Evolutionary conservation across 92 coral and sea anemone genomes (phyloP).

Genomic region (Heteractis magnifica): DNA sequence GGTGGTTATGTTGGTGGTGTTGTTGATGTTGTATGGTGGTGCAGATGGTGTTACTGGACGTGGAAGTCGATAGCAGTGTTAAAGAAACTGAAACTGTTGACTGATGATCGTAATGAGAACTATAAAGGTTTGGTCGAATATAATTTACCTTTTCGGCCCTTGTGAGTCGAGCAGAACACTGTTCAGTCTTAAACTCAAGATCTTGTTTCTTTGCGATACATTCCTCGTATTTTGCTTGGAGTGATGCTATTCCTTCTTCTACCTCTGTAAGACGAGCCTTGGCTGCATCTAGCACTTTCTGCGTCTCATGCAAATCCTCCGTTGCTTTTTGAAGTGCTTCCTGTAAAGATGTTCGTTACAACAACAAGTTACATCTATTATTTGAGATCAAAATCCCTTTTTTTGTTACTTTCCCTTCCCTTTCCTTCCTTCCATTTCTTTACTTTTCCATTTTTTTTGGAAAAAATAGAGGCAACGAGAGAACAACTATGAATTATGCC

Average conservation of each 20-base stretch:
- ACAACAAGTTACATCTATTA: neutral
- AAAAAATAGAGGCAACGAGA: no score
- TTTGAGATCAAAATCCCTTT: neutral
- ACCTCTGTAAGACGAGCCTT: conserved; percentile 90
- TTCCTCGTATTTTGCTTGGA: conserved; percentile 96
- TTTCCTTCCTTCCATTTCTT: no score
- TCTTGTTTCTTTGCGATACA: conserved; percentile 94
- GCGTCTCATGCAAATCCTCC: conserved; percentile 92
- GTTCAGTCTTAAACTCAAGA: conserved; percentile 91
- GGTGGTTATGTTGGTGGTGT: no score
- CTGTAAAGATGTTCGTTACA: conserved; percentile 32
- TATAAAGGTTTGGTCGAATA: no score
- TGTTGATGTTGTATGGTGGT: no score
- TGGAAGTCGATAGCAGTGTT: no score
- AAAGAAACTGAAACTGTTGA: no score
- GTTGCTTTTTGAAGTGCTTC: conserved; percentile 94
- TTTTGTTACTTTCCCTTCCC: no score
- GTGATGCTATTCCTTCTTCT: conserved; percentile 98
- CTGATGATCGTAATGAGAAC: no score
- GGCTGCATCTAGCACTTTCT: conserved; percentile 91
- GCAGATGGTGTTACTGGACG: no score
- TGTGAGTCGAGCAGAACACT: conserved; percentile 84
- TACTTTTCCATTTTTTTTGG: no score
- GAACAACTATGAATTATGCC: no score
- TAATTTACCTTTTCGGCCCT: conserved; percentile 91